Base-by-base conservation (phyloP, 2,797 vertebrate genomes). In the Thaleichthys pacificus region DNA sequence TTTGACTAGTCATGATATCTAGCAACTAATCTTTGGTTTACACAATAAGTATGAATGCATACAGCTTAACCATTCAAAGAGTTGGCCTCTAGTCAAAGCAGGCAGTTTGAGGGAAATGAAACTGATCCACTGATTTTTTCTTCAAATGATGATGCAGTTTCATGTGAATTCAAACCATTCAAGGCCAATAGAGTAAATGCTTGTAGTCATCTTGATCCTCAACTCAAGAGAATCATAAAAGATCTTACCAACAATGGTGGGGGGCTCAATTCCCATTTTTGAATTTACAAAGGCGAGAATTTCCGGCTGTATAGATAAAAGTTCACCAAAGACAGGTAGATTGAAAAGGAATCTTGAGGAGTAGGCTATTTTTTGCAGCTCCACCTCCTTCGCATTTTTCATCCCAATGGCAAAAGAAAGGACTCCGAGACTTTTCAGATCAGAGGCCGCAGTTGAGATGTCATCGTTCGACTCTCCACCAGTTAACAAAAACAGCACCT, bases 401-500 rank as follows among this genome's bases (percentile, higher is more conserved):
- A 91, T 89, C 78, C 91, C 92, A 78, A 93, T 89, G 66, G 84
- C 88, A 66, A 93, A 90, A 80, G 86, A 68, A 8, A 90, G 58
- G 72, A 92, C 83, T 56, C 88, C 84, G 0, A 75, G 70, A 75
- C 82, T 68, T 85, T 91, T 92, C 49, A 93, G 76, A 38, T 73
- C 76, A 51, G 72, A 78, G 26, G 89, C 84, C 76, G 87, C 74
- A 56, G 30, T 73, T 62, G 81, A 83, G 72, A 94, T 86, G 35
- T 93, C 86, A 82, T 94, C 92, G 42, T 42, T 83, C 64, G 92
- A 94, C 80, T 87, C 79, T 32, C 91, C 90, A 71, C 89, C 88
- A 68, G 84, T 93, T 74, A 93, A 67, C 73, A 93, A 80, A 88
- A 94, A 80, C 42, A 92, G 80, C 84, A 93, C 87, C 81, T 92